A percentile compares a stretch with the other conserved stretches of the same genome.
Conservation (phyloP, 2,888 invertebrate genomes). For the Eupsilia transversa region DNA sequence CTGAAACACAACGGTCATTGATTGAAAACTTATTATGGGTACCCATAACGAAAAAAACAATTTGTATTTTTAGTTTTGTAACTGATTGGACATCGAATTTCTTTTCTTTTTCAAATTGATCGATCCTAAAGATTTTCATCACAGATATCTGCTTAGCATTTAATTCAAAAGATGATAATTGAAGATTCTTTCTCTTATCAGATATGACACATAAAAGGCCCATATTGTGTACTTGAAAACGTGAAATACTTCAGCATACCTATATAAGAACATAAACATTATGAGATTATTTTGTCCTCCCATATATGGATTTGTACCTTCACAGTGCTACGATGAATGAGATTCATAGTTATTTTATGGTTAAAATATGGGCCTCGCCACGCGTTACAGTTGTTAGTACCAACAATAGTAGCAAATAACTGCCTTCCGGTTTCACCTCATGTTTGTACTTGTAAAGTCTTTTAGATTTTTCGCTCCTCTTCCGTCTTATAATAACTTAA, state of each 20-base stretch:
- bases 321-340: slow-evolving; percentile 50
- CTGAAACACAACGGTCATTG: slow-evolving; percentile 4
- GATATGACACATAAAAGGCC: slow-evolving; percentile 35
- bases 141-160: slow-evolving; percentile 6
- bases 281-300: slow-evolving; percentile 48
- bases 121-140: slow-evolving; percentile 7
- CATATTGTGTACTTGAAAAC: slow-evolving; percentile 49
- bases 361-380: slow-evolving; percentile 43
- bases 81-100: slow-evolving; percentile 24
- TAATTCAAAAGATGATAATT: slow-evolving; percentile 13
- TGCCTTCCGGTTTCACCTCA: slow-evolving; percentile 55
- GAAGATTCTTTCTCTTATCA: not conserved
- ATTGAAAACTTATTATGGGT: slow-evolving; percentile 6
- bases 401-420: slow-evolving; percentile 45
- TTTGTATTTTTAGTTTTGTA: slow-evolving; percentile 15
- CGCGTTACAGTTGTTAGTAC: slow-evolving; percentile 41
- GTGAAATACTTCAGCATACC: slow-evolving; percentile 40
- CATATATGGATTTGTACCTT: slow-evolving; percentile 45
- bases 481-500: slow-evolving; percentile 72
- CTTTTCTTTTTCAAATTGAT: slow-evolving; percentile 2
- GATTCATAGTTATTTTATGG: slow-evolving; percentile 53
- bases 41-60: slow-evolving; percentile 14
- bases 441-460: slow-evolving; percentile 81
- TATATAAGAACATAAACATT: slow-evolving; percentile 32
- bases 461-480: slow-evolving; percentile 68